Percentiles rank a stretch among this genome's conserved stretches.
Conservation (phyloP, 2,888 invertebrate species). For the Xylophagus ater region DNA sequence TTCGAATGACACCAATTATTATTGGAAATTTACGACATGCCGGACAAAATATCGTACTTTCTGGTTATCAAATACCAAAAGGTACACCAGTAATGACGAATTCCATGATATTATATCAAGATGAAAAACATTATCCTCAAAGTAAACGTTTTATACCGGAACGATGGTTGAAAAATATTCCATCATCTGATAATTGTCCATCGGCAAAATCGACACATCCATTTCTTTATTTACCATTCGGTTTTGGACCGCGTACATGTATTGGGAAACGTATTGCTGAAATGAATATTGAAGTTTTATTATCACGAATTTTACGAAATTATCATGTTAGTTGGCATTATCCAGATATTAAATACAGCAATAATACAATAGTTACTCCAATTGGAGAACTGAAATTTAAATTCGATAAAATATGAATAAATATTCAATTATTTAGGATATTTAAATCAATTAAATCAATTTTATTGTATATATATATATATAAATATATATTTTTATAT, state of each 20-base stretch:
- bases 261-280: conserved; percentile 64
- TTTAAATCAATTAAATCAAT: no score
- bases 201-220: conserved; percentile 20
- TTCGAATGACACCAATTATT: conserved; percentile 51
- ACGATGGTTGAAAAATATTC: conserved; percentile 46
- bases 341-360: conserved; percentile 25
- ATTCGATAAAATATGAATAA: conserved; percentile 18
- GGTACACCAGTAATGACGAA: conserved; percentile 58
- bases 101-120: conserved; percentile 45
- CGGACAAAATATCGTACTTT: conserved; percentile 45
- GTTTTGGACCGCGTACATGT: conserved; percentile 58
- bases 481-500: no score
- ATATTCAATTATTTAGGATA: not conserved
- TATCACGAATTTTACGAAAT: conserved; percentile 35
- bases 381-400: conserved; percentile 33
- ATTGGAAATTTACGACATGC: conserved; percentile 46
- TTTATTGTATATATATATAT: no score
- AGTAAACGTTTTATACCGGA: conserved; percentile 57
- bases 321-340: conserved; percentile 30
- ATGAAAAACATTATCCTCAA: conserved; percentile 49
- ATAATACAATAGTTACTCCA: conserved; percentile 31
- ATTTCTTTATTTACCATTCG: conserved; percentile 48
- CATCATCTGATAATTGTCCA: conserved; percentile 10
- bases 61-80: conserved; percentile 52
- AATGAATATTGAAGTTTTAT: conserved; percentile 51